Evolutionary conservation across 2,797 vertebrate genomes (phyloP).

Genomic region (Paedocypris micromegethes): DNA sequence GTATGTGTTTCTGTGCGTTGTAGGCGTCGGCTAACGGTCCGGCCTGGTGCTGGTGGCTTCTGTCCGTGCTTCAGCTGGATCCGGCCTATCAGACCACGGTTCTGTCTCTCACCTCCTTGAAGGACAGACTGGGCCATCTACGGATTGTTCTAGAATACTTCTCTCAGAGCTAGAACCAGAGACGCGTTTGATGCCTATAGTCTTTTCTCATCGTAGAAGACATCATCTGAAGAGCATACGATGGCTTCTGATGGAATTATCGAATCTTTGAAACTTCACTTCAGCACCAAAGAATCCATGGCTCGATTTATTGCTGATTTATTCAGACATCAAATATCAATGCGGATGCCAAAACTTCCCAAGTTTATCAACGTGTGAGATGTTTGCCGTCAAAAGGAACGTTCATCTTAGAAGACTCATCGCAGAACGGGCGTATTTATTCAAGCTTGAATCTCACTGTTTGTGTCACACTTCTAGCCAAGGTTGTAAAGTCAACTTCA

Average conservation of each 20-base stretch:
- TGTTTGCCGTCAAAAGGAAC: conserved; percentile 10
- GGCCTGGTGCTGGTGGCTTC: conserved; percentile 88
- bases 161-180: conserved; percentile 67
- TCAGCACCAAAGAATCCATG: conserved; percentile 26
- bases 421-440: too few relatives aligned
- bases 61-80: conserved; percentile 83
- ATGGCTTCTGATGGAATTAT: conserved; percentile 1
- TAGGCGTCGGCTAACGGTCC: conserved; percentile 79
- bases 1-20: conserved; percentile 26
- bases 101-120: conserved; percentile 78
- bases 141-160: conserved; percentile 76
- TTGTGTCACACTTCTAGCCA: too few relatives aligned
- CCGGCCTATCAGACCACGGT: conserved; percentile 78
- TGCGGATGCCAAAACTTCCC: conserved; percentile 14
- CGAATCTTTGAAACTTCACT: conserved; percentile 1
- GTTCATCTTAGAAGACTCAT: too few relatives aligned
- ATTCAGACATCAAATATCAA: conserved; percentile 1
- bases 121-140: conserved; percentile 76
- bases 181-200: background rate
- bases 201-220: conserved; percentile 7
- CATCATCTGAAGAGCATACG: background rate
- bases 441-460: too few relatives aligned
- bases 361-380: conserved; percentile 20
- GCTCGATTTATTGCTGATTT: conserved; percentile 1
- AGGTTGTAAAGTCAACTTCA: too few relatives aligned